Evolutionary conservation across 2,888 invertebrate species (phyloP).

Genomic region (Plusia festucae): DNA sequence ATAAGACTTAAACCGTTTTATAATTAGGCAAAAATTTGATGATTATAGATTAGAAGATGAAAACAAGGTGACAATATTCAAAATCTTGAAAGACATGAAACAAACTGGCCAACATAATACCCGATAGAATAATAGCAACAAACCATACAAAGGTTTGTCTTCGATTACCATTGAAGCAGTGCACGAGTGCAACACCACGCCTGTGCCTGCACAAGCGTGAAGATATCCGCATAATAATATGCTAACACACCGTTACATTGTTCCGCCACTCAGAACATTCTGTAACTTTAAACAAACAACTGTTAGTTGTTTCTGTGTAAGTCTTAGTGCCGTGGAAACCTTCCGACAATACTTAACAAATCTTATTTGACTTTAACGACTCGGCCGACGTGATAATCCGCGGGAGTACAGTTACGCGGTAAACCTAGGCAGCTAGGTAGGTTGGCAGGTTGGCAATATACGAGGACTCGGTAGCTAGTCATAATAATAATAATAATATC

Average conservation of each 20-base stretch:
- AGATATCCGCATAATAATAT: conserved; percentile 1
- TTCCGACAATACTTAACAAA: background rate
- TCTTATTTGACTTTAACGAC: conserved; percentile 6
- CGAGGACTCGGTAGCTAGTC: no score
- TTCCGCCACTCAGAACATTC: background rate
- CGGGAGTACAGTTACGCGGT: background rate
- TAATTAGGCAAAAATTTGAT: no score
- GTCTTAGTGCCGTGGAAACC: background rate
- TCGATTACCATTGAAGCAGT: background rate
- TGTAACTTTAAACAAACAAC: conserved; percentile 2
- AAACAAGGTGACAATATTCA: no score
- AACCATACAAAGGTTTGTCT: background rate
- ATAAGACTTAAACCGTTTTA: background rate
- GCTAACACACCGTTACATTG: background rate
- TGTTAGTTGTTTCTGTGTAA: background rate
- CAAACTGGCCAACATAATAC: no score
- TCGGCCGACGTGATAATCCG: background rate
- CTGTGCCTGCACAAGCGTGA: background rate
- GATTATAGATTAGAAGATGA: no score
- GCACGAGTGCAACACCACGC: background rate
- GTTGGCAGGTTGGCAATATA: no score
- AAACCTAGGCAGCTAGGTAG: background rate
- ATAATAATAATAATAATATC: no score
- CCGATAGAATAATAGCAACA: background rate
- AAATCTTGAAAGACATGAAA: no score